Conservation (phyloP, 2,113 vertebrate species). For the Amazona vittata region DNA sequence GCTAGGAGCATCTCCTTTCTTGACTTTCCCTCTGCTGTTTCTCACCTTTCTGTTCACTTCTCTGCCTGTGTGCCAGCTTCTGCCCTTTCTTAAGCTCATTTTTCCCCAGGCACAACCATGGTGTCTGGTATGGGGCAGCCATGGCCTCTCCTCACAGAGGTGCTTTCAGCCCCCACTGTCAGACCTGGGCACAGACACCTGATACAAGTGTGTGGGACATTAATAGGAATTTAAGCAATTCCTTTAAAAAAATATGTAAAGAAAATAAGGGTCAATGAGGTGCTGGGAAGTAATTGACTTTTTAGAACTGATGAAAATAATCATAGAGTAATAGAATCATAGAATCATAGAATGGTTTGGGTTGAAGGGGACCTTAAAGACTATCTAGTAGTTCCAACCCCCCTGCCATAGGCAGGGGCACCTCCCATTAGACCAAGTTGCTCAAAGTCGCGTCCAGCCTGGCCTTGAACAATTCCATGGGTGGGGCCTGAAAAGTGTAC, state of each 20-base stretch:
- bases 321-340: not conserved
- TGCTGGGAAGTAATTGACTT: not conserved
- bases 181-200: fast-evolving
- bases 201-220: fast-evolving
- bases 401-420: not conserved
- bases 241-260: not conserved
- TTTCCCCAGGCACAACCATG: not conserved
- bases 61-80: not conserved
- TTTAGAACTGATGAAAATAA: not conserved
- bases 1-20: fast-evolving
- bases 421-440: not conserved
- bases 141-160: not conserved
- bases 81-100: not conserved
- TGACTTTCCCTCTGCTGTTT: not conserved
- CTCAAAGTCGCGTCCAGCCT: not conserved
- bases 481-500: not conserved
- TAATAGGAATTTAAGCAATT: not conserved
- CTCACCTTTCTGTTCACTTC: not conserved
- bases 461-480: not conserved
- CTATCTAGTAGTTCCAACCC: not conserved
- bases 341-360: not conserved
- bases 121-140: fast-evolving
- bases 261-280: not conserved
- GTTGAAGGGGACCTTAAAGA: not conserved
- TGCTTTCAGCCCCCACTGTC: not conserved